Evolutionary conservation across 2,888 invertebrate genomes (phyloP).

Genomic region (Cerceris rybyensis): DNA sequence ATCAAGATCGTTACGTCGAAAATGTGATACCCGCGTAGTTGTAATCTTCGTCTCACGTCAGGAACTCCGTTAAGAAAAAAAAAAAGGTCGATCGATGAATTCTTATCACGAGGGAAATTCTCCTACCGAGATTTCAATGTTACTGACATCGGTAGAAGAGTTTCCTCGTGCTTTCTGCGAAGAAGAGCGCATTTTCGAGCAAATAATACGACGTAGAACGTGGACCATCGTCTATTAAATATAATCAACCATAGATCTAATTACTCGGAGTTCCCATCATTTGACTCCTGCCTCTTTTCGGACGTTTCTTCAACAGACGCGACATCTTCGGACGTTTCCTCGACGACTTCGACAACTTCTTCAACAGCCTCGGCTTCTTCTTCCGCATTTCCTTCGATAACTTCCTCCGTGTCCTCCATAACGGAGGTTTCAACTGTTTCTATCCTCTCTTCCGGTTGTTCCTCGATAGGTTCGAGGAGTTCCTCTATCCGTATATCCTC

Average conservation of each 20-base stretch:
- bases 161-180: background rate
- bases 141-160: slow-evolving; percentile 18
- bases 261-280: slow-evolving; percentile 52
- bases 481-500: slow-evolving; percentile 53
- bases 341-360: slow-evolving; percentile 12
- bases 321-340: slow-evolving; percentile 20
- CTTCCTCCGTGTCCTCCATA: slow-evolving; percentile 24
- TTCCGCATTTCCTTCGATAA: slow-evolving; percentile 26
- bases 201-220: slow-evolving; percentile 40
- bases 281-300: slow-evolving; percentile 29
- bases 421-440: slow-evolving; percentile 38
- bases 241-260: slow-evolving; percentile 44
- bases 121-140: slow-evolving; percentile 17
- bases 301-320: slow-evolving; percentile 40
- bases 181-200: slow-evolving; percentile 50
- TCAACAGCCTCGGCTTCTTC: slow-evolving; percentile 17
- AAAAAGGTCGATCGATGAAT: slow-evolving; percentile 26
- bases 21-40: background rate
- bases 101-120: background rate
- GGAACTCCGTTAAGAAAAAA: too few relatives aligned
- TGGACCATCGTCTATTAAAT: slow-evolving; percentile 56
- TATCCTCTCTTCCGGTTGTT: slow-evolving; percentile 66
- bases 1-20: background rate
- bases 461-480: slow-evolving; percentile 60
- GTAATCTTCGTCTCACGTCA: too few relatives aligned